Evolutionary conservation across 2,113 vertebrate species (phyloP).

Genomic region (Sturnus vulgaris): DNA sequence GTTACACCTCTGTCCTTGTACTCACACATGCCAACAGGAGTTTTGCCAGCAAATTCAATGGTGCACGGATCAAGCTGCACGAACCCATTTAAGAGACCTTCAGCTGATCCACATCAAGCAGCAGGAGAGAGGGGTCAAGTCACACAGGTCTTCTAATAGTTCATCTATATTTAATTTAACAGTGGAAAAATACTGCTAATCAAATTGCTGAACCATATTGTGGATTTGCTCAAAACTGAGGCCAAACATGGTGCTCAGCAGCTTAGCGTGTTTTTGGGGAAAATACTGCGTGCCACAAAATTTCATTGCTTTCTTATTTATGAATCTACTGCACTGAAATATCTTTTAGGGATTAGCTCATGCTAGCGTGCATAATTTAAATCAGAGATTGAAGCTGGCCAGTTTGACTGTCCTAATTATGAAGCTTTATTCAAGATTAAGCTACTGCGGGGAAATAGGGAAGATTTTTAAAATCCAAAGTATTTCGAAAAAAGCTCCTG

Average conservation of each 20-base stretch:
- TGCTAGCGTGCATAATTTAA: neutral
- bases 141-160: neutral
- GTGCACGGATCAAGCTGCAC: neutral
- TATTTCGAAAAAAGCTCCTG: neutral
- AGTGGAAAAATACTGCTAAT: neutral
- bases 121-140: neutral
- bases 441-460: neutral
- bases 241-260: neutral
- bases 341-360: neutral
- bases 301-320: neutral
- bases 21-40: neutral
- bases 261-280: neutral
- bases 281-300: neutral
- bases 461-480: neutral
- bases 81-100: neutral
- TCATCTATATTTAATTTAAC: neutral
- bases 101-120: neutral
- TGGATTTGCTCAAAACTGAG: neutral
- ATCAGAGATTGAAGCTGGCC: neutral
- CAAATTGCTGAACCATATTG: fast-evolving
- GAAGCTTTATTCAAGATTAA: neutral
- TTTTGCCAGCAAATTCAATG: neutral
- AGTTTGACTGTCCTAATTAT: neutral
- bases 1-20: neutral
- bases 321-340: neutral